phyloP scores from a whole-genome alignment of 2,113 vertebrate genomes.

The Enhydra lutris region DNA sequence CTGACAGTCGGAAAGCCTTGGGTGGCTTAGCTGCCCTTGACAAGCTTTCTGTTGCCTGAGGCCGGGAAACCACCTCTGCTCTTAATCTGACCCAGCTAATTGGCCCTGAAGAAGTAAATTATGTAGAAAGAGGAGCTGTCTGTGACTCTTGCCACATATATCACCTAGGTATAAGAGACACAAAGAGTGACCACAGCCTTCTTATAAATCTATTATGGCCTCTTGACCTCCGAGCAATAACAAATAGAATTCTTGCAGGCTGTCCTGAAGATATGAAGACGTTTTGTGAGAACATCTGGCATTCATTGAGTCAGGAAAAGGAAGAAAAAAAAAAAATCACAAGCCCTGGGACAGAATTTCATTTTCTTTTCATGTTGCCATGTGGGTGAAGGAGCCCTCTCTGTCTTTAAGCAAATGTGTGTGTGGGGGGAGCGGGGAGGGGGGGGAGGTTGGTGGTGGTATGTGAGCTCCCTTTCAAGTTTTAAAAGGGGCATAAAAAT shows the following conservation, averaged over 20 bases:
- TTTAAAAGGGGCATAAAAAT: constrained; percentile 72
- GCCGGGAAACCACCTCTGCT: constrained; percentile 57
- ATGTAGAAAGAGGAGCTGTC: constrained; percentile 46
- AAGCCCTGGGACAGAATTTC: constrained; percentile 80
- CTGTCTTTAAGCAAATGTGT: background rate
- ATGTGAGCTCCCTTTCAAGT: constrained; percentile 68
- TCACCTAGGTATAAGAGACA: constrained; percentile 21
- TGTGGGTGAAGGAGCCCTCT: constrained; percentile 53
- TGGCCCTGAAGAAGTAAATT: constrained; percentile 61
- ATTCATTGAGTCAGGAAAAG: constrained; percentile 79
- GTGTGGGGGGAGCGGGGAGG: background rate
- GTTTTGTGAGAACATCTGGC: constrained; percentile 82
- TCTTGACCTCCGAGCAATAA: constrained; percentile 75
- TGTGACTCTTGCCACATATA: background rate
- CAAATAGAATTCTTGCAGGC: constrained; percentile 65
- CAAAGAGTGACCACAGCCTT: constrained; percentile 68
- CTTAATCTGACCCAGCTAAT: constrained; percentile 72
- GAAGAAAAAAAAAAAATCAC: constrained; percentile 51
- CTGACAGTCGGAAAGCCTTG: constrained; percentile 50
- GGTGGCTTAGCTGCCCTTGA: constrained; percentile 31
- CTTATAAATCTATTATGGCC: constrained; percentile 71
- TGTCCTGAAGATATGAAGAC: constrained; percentile 71
- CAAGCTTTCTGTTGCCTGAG: constrained; percentile 10
- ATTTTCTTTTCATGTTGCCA: constrained; percentile 78
- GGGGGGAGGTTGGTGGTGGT: background rate